These are phyloP conservation scores for Hermetia illucens DNA, from an alignment of 1,140 invertebrate species.

Conservation along the genomic window DNA sequence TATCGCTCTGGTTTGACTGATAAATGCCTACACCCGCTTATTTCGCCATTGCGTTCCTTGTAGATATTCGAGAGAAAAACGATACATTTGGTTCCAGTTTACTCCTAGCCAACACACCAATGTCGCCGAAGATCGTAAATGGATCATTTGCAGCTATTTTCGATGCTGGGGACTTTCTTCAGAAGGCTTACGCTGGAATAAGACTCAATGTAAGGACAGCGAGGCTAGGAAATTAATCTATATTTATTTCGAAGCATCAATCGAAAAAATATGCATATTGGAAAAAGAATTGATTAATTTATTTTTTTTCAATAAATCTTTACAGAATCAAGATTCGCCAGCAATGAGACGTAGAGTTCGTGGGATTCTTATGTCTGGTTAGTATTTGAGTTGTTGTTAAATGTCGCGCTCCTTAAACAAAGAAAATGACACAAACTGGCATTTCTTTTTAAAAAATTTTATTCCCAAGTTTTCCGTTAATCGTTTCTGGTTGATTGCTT, in stretches of 20 bases:
- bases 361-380: constrained; percentile 74
- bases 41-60: too few species aligned
- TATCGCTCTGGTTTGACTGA: too few species aligned
- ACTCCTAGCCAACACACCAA: constrained; percentile 83
- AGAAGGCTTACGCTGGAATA: constrained; percentile 67
- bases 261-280: neutral
- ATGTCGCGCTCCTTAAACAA: too few species aligned
- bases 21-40: too few species aligned
- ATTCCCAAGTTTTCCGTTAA: neutral
- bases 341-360: constrained; percentile 69
- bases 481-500: neutral
- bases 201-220: constrained; percentile 20
- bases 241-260: neutral
- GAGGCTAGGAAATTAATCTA: neutral
- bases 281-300: neutral
- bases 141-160: constrained; percentile 92
- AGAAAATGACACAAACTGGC: too few species aligned
- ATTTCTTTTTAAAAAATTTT: too few species aligned
- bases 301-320: constrained; percentile 4
- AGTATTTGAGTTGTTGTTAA: too few species aligned
- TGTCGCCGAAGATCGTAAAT: constrained; percentile 95
- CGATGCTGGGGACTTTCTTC: constrained; percentile 71
- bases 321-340: constrained; percentile 30
- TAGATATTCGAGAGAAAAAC: constrained; percentile 66
- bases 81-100: constrained; percentile 86